Base-by-base conservation (phyloP, 2,888 invertebrate genomes). In the Beris morrisii region DNA sequence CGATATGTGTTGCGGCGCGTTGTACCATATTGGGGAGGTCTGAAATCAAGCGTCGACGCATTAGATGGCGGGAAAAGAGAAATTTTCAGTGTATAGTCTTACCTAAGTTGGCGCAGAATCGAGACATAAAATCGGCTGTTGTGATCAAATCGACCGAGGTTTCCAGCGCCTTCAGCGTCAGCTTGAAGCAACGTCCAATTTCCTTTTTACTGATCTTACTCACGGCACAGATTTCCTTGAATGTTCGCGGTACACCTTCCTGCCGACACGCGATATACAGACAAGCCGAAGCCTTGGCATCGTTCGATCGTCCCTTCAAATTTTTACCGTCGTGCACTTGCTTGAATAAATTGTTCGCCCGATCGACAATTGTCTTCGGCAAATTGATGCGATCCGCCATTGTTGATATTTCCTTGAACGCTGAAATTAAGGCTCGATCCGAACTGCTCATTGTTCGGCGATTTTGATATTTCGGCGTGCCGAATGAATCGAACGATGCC, bases 191-290 rank as follows among this genome's bases (percentile, higher is more conserved):
- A 71, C 97, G 84, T 0, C 99, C 99, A 68, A 99, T 99, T 83
- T 99, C 99, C 75, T 98, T 97, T 83, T 99, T 99, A 75, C 97
- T 97, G 67, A 99, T 95, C 84, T 95, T 96, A 77, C 97, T 97
- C 59, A 98, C 96, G 0, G 98, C 98, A 81, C 98, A 99, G 69
- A 99, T 98, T 85, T 99, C 99, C 82, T 96, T 99, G 80, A 99
- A 99, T 11, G 99, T 98, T 72, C 99, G 87, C 0, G 99, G 98
- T 0, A 99, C 99, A 5, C 97, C 96, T 80, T 99, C 99, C 76
- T 99, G 97, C 2, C 99, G 85, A 76, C 99, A 99, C 0, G 99
- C 98, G 70, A 99, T 99, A 79, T 99, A 99, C 32, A 99, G 84
- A 80, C 98, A 99, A 0, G 99, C 98, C 0, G 99, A 97, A 0